A percentile compares a stretch with the other conserved stretches of the same genome.
Evolutionary conservation across 2,888 invertebrate species (phyloP).

Genomic region (Hylaea fasciaria): DNA sequence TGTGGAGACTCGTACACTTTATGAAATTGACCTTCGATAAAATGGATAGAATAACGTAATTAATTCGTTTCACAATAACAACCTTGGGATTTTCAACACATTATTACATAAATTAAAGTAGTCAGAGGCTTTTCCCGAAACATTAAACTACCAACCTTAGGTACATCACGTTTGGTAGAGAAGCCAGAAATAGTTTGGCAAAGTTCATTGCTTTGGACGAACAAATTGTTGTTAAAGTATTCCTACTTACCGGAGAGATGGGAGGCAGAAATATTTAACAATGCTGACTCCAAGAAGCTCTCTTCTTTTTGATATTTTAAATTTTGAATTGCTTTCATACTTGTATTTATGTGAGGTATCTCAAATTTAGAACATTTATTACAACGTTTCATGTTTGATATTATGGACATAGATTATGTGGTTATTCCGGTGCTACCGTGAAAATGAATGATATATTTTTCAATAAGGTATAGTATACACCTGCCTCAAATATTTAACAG

Average conservation of each 20-base stretch:
- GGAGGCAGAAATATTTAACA: conserved; percentile 31
- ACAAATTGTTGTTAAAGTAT: conserved; percentile 45
- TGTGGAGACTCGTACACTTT: conserved; percentile 15
- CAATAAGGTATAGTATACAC: no score
- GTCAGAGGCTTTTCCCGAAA: conserved; percentile 37
- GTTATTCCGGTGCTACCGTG: no score
- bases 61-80: neutral
- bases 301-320: conserved; percentile 2
- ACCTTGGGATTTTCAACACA: neutral
- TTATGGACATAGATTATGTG: no score
- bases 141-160: conserved; percentile 31
- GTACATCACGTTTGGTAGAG: conserved; percentile 44
- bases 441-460: no score
- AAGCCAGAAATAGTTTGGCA: conserved; percentile 46
- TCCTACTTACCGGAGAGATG: conserved; percentile 28
- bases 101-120: conserved; percentile 13
- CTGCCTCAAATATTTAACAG: no score
- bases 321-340: no score
- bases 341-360: no score
- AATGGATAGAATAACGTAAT: neutral
- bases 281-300: neutral
- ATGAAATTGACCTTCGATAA: neutral
- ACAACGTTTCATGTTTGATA: no score
- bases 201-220: conserved; percentile 43
- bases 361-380: no score